These are phyloP conservation scores for Lepus americanus DNA, from an alignment of 2,113 vertebrate species.

Conservation along the genomic window DNA sequence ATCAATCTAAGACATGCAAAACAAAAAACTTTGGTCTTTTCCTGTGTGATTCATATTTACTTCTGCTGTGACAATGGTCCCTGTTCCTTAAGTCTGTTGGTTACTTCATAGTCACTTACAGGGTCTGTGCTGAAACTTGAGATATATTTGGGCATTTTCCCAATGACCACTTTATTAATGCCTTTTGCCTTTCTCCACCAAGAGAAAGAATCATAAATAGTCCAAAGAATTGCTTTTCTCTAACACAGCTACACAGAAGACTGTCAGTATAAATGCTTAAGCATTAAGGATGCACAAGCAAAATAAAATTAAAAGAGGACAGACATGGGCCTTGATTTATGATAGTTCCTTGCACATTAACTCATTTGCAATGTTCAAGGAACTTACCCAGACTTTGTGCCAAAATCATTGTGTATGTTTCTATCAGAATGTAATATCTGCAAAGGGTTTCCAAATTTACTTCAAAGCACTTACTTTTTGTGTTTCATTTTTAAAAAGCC, in stretches of 20 bases:
- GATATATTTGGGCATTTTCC: background rate
- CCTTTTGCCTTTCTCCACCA: background rate
- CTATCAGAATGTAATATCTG: conserved; percentile 24
- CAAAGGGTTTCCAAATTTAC: conserved; percentile 30
- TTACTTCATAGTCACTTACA: background rate
- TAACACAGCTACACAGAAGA: conserved; percentile 13
- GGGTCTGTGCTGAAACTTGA: background rate
- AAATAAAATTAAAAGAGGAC: conserved; percentile 47
- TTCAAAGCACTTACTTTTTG: conserved; percentile 33
- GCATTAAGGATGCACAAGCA: conserved; percentile 31
- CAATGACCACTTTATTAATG: background rate
- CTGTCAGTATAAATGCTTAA: conserved; percentile 37
- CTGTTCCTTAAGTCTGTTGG: background rate
- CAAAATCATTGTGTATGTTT: conserved; percentile 50
- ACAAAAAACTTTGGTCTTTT: background rate
- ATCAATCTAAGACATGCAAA: background rate
- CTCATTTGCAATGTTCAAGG: background rate
- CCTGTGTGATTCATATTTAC: background rate
- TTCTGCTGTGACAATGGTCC: background rate
- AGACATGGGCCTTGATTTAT: conserved; percentile 17
- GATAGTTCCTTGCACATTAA: conserved; percentile 21
- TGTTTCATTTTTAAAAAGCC: conserved; percentile 40
- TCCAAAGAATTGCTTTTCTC: conserved; percentile 50
- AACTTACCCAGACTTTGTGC: conserved; percentile 16
- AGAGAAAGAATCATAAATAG: conserved; percentile 48